Conservation (phyloP, 2,888 invertebrate species). For the Drosophila birchii region DNA sequence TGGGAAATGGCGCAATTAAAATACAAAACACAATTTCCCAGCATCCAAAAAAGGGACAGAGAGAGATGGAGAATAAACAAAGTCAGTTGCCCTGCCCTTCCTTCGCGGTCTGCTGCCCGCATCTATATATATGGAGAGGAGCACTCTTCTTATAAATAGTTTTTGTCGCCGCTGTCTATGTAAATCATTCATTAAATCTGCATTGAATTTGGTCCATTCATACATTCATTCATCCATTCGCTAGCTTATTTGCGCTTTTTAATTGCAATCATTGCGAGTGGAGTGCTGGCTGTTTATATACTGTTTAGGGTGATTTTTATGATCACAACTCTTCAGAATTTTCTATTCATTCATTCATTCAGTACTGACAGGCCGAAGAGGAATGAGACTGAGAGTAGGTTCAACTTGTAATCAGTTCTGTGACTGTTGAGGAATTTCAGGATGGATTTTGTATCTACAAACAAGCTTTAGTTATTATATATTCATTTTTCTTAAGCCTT, state of each 20-base stretch:
- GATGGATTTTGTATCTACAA: background rate
- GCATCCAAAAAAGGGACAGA: conserved; percentile 9
- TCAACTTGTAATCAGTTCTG: background rate
- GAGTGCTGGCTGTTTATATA: conserved; percentile 33
- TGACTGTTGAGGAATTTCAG: background rate
- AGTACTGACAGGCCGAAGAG: background rate
- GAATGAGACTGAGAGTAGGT: background rate
- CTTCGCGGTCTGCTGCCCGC: conserved; percentile 37
- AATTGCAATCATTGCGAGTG: conserved; percentile 61
- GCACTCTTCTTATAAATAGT: conserved; percentile 64
- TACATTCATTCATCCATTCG: conserved; percentile 30
- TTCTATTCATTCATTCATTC: conserved; percentile 36
- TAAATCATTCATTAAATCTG: conserved; percentile 75
- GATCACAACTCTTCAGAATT: conserved; percentile 15
- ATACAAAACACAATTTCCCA: conserved; percentile 41
- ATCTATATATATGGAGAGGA: conserved; percentile 21
- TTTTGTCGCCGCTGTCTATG: conserved; percentile 60
- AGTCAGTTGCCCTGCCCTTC: conserved; percentile 5
- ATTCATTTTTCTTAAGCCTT: background rate
- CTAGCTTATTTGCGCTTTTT: conserved; percentile 57
- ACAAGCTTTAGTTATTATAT: background rate
- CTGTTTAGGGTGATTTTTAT: conserved; percentile 24
- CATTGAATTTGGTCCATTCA: conserved; percentile 73
- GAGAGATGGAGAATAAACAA: background rate
- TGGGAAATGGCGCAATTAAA: conserved; percentile 79